phyloP scores from a whole-genome alignment of 2,113 vertebrate species.

The Pitta sordida region DNA sequence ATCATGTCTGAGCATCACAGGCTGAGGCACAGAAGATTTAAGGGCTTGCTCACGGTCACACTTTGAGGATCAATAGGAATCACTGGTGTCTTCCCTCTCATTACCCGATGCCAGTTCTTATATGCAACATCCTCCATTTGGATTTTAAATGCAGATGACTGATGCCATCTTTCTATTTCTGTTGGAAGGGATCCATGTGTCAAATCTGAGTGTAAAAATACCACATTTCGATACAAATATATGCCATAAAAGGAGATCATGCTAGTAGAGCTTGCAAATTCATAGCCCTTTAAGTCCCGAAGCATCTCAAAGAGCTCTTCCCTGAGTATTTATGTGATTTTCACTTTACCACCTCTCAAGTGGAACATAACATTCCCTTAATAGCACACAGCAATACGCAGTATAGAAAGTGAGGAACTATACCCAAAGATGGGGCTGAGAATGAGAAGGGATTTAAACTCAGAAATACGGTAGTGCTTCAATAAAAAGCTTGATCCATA shows the following conservation, averaged over 20 bases:
- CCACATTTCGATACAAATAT: not conserved
- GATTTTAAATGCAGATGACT: conserved; percentile 7
- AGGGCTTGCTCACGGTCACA: not conserved
- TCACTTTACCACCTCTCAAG: not conserved
- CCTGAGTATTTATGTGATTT: not conserved
- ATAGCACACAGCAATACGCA: not conserved
- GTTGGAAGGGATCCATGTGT: not conserved
- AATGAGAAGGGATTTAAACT: not conserved
- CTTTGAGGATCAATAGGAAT: not conserved
- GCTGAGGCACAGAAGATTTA: not conserved
- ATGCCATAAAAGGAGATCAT: not conserved
- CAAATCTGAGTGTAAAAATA: conserved; percentile 3
- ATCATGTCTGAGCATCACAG: not conserved
- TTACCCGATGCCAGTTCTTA: not conserved
- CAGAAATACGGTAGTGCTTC: not conserved
- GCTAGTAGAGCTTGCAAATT: conserved; percentile 11
- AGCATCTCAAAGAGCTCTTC: not conserved
- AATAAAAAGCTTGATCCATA: not conserved
- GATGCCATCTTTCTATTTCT: not conserved
- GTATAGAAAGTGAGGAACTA: not conserved
- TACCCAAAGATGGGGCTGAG: not conserved
- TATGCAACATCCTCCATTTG: not conserved
- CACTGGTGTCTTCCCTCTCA: not conserved
- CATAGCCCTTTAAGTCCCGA: not conserved
- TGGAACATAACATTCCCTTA: not conserved